Percentiles rank a stretch among this genome's conserved stretches.
Conservation (phyloP, 2,113 vertebrate genomes). For the Menidia beryllina region DNA sequence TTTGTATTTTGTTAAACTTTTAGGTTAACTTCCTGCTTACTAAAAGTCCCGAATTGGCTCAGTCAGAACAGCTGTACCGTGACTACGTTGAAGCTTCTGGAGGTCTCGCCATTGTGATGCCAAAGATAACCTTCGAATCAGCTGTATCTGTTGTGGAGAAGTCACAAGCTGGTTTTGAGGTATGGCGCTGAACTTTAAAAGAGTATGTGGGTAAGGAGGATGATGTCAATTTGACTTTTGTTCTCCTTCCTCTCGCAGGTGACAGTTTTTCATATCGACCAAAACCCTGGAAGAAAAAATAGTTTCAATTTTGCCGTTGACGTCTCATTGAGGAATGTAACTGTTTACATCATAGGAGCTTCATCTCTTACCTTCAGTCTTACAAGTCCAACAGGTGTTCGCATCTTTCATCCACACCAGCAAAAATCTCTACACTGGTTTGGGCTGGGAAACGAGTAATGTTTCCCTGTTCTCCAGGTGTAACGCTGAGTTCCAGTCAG, state of each 20-base stretch:
- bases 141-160: conserved; percentile 71
- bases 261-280: conserved; percentile 71
- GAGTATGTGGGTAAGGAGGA: not conserved
- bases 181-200: conserved; percentile 18
- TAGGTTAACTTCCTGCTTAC: conserved; percentile 81
- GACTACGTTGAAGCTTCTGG: conserved; percentile 73
- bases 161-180: conserved; percentile 59
- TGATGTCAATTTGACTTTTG: not conserved
- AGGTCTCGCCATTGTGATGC: conserved; percentile 73
- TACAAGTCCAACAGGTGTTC: conserved; percentile 39
- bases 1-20: not conserved
- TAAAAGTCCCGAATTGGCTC: conserved; percentile 1
- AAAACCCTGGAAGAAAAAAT: conserved; percentile 55
- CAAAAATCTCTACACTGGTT: not conserved
- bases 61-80: conserved; percentile 60
- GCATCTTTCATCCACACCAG: not conserved
- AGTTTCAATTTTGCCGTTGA: conserved; percentile 70
- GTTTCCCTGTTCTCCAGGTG: conserved; percentile 46
- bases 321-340: conserved; percentile 71
- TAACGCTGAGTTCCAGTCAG: conserved; percentile 61
- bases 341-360: conserved; percentile 72
- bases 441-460: not conserved
- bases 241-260: conserved; percentile 60
- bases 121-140: conserved; percentile 56
- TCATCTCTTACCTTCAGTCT: conserved; percentile 63